These are phyloP conservation scores for Mionectes olivaceus DNA, from an alignment of 2,797 vertebrate species.

Conservation along the genomic window DNA sequence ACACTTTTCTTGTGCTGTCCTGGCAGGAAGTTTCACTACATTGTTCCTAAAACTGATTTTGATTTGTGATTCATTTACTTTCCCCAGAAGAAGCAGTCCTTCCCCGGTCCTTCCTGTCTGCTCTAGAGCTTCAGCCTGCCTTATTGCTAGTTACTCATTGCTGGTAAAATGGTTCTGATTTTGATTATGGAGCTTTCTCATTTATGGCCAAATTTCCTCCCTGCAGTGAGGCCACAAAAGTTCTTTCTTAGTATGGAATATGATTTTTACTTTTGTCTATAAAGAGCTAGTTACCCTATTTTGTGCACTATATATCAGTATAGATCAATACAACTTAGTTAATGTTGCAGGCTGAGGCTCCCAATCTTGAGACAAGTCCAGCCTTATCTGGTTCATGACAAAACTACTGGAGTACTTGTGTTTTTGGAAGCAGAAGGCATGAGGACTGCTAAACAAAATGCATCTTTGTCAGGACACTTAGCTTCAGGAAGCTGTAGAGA, in stretches of 20 bases:
- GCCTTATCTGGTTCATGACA: background rate
- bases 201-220: background rate
- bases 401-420: background rate
- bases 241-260: background rate
- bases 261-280: background rate
- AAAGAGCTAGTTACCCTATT: background rate
- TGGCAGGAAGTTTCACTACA: background rate
- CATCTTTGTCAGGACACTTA: background rate
- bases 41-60: background rate
- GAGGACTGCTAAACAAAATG: background rate
- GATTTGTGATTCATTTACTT: background rate
- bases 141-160: background rate
- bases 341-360: background rate
- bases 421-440: background rate
- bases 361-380: background rate
- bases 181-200: conserved; percentile 13
- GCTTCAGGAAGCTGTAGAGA: background rate
- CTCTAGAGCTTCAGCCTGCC: background rate
- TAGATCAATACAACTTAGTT: background rate
- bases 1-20: background rate
- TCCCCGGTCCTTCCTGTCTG: background rate
- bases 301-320: background rate
- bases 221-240: background rate
- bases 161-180: background rate
- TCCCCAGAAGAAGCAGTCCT: background rate